A percentile compares a stretch with the other conserved stretches of the same genome.
These are phyloP conservation scores for Hippoglossus hippoglossus DNA, from an alignment of 2,797 vertebrate genomes.

Conservation along the genomic window DNA sequence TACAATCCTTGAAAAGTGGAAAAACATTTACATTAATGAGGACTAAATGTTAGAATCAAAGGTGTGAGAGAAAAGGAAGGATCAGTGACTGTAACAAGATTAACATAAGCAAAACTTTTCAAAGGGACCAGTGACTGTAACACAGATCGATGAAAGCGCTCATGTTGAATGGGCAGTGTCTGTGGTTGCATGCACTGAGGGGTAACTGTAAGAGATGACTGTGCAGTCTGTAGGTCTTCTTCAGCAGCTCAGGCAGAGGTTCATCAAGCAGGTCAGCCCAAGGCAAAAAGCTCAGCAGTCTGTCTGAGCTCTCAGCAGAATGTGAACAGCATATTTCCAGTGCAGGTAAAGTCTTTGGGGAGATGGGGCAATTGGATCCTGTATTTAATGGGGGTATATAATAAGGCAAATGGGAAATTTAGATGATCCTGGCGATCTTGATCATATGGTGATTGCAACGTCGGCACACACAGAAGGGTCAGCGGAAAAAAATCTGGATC, in stretches of 20 bases:
- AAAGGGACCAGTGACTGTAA: background rate
- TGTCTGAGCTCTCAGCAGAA: background rate
- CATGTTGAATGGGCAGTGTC: background rate
- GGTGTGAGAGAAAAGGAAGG: background rate
- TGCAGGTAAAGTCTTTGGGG: background rate
- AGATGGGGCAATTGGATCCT: background rate
- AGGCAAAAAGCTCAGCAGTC: background rate
- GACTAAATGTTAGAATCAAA: no score
- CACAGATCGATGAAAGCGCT: background rate
- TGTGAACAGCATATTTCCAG: background rate
- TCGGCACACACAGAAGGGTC: background rate
- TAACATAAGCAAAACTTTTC: no score
- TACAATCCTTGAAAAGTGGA: no score
- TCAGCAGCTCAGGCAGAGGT: background rate
- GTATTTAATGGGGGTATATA: background rate
- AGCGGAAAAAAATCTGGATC: no score
- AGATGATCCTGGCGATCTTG: background rate
- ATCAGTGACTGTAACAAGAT: no score
- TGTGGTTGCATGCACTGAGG: background rate
- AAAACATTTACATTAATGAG: background rate
- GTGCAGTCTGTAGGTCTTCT: background rate
- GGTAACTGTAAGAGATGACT: background rate
- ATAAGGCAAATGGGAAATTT: background rate
- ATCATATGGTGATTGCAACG: background rate
- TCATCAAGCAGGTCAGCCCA: background rate